These are phyloP conservation scores for Petrocephalus sullivani DNA, from an alignment of 2,797 vertebrate species.

Conservation along the genomic window DNA sequence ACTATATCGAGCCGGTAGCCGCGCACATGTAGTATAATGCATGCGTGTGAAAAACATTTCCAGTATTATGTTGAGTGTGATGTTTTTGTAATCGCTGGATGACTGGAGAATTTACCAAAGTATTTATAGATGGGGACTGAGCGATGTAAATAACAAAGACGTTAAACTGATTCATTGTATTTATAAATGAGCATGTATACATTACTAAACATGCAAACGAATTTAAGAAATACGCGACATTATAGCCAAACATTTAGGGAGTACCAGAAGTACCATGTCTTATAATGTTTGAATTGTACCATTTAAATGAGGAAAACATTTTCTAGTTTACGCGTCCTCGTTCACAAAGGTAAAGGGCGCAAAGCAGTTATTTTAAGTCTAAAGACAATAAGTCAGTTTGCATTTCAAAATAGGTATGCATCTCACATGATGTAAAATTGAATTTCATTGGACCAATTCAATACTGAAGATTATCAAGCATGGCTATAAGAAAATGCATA, in stretches of 20 bases:
- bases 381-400: background rate
- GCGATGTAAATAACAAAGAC: background rate
- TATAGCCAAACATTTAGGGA: background rate
- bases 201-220: background rate
- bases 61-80: background rate
- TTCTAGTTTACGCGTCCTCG: background rate
- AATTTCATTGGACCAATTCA: background rate
- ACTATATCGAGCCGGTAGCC: background rate
- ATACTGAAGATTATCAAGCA: background rate
- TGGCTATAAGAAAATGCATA: no score
- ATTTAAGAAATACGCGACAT: background rate
- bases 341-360: background rate
- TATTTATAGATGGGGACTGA: background rate
- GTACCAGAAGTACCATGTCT: background rate
- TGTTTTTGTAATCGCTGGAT: background rate
- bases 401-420: background rate
- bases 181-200: background rate
- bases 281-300: background rate
- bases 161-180: background rate
- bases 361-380: conserved; percentile 5
- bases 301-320: background rate
- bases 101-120: background rate
- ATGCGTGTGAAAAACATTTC: background rate
- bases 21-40: background rate
- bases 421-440: background rate